Percentiles rank a stretch among this genome's conserved stretches.
Conservation (phyloP, 2,888 invertebrate genomes). For the Tillus elongatus region DNA sequence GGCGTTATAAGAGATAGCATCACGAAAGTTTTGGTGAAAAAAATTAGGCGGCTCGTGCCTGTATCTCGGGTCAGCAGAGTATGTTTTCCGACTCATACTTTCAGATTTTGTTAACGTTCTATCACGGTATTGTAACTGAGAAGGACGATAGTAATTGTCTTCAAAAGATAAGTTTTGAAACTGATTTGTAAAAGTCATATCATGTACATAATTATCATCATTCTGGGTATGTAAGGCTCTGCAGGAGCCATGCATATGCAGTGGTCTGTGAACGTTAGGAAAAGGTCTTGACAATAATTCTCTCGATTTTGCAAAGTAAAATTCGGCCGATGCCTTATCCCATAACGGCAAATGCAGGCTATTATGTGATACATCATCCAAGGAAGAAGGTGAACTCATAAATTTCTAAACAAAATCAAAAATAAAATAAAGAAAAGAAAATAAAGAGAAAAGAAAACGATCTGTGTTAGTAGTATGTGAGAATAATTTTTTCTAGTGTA, state of each 20-base stretch:
- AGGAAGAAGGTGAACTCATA: constrained; percentile 46
- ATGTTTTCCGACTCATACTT: constrained; percentile 39
- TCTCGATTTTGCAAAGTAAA: constrained; percentile 62
- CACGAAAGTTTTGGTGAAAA: constrained; percentile 19
- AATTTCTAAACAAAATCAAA: constrained; percentile 28
- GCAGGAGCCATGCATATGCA: constrained; percentile 35
- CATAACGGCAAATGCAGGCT: constrained; percentile 54
- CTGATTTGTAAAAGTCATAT: constrained; percentile 27
- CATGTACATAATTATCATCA: constrained; percentile 21
- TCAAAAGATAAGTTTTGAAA: constrained; percentile 33
- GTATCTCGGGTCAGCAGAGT: constrained; percentile 28
- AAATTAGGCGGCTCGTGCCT: constrained; percentile 27
- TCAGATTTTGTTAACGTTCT: constrained; percentile 41
- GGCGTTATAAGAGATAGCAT: constrained; percentile 18
- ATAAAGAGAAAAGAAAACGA: constrained; percentile 14
- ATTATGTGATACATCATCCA: constrained; percentile 41
- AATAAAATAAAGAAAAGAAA: constrained; percentile 19
- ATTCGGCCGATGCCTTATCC: constrained; percentile 66
- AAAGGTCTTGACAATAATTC: constrained; percentile 56
- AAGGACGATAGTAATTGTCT: constrained; percentile 26
- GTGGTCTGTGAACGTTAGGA: constrained; percentile 28
- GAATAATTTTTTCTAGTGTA: too few relatives aligned
- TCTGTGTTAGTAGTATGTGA: constrained; percentile 20
- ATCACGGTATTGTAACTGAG: constrained; percentile 30
- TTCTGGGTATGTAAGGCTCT: constrained; percentile 30